These are phyloP conservation scores for Bolborhynchus lineola DNA, from an alignment of 2,113 vertebrate genomes.

Conservation along the genomic window DNA sequence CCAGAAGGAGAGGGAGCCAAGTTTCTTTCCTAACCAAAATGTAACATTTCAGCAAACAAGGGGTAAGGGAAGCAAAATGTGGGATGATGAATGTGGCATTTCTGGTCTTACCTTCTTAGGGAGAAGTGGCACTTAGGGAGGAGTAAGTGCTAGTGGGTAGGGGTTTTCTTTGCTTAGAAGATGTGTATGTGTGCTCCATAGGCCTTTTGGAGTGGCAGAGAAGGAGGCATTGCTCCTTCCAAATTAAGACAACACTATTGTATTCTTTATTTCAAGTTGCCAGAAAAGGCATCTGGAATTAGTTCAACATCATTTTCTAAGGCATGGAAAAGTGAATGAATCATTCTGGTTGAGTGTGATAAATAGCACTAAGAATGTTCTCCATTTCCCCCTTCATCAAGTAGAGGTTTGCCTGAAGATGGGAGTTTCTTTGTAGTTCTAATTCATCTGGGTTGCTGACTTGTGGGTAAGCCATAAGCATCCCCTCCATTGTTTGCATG, in stretches of 20 bases:
- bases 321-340: background rate
- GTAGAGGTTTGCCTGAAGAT: background rate
- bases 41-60: background rate
- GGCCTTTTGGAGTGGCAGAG: background rate
- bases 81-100: background rate
- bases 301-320: background rate
- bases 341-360: background rate
- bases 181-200: background rate
- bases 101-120: background rate
- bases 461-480: background rate
- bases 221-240: background rate
- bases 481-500: background rate
- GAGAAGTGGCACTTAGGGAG: background rate
- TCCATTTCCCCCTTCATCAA: background rate
- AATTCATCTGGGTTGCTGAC: background rate
- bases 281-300: background rate
- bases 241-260: background rate
- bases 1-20: background rate
- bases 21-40: background rate
- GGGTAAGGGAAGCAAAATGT: background rate
- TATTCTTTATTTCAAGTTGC: background rate
- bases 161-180: background rate
- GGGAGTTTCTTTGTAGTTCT: background rate
- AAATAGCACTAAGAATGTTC: background rate
- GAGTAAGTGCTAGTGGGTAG: background rate